Evolutionary conservation across 1,140 invertebrate species (phyloP), one percentile per base, ranked within the genome.

Genomic region (Notospermus geniculatus): DNA sequence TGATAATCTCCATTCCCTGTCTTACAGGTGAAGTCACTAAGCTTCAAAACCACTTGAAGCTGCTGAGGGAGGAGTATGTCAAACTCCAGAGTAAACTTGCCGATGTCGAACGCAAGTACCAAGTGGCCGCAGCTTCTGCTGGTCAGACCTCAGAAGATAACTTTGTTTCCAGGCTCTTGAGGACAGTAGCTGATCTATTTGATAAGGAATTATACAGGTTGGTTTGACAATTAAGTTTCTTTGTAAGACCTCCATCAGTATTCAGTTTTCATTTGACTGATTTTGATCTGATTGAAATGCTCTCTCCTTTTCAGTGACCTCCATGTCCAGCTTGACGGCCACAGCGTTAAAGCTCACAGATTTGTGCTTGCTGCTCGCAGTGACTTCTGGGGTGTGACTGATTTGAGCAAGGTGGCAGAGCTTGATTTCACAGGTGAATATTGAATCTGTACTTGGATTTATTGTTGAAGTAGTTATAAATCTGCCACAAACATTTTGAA

Each of bases 41-140:
- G 78, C 85, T 94, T 69, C 90, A 94, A 76, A 90, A 91, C 71
- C 92, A 96, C 76, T 83, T 97, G 65, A 80, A 86, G 43, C 82
- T 97, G 54, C 81, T 97, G 43, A 87, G 92, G 74, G 90, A 95
- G 70, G 92, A 97, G 77, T 96, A 96, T 82, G 87, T 91, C 0
- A 94, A 93, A 80, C 83, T 97, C 17, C 91, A 95, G 74, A 85
- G 86, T n/a, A 86, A 87, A 63, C 88, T 91, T 73, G 85, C 85
- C 2, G 91, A 94, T 68, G 75, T 95, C 5, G 90, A 96, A 77
- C 86, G 87, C 62, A 91, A 93, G 76, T 92, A 91, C 75, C 89
- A 90, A 54, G 83, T 89, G 30, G 82, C 85, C n/a, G 85, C 87
- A 59, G 88, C 89, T 15, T 83, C 86, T 63, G 81, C 79, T 61